Conservation (phyloP, 2,888 invertebrate species). For the Ditula angustiorana region DNA sequence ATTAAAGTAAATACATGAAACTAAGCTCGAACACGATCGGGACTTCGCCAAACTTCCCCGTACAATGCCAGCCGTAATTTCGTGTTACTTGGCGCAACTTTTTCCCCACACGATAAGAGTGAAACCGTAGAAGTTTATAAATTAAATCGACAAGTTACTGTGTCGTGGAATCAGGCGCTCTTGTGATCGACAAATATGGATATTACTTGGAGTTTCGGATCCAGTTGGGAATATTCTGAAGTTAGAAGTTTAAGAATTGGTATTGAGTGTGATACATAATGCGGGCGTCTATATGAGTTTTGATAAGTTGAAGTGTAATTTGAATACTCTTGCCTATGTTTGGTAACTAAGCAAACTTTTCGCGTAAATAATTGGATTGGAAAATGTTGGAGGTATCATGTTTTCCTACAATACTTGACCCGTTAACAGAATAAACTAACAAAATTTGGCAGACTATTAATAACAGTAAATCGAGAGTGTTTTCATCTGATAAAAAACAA, state of each 20-base stretch:
- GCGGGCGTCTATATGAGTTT: constrained; percentile 8
- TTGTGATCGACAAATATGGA: constrained; percentile 70
- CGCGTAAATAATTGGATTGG: not conserved
- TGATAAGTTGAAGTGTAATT: constrained; percentile 13
- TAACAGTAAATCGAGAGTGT: no score
- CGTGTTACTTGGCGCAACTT: constrained; percentile 37
- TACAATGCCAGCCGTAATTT: constrained; percentile 36
- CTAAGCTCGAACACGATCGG: constrained; percentile 32
- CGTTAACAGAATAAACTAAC: no score
- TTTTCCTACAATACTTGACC: no score
- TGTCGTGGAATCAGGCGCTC: constrained; percentile 70
- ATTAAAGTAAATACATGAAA: constrained; percentile 30
- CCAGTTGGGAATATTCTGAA: constrained; percentile 42
- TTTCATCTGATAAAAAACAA: no score
- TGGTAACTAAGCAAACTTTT: not conserved
- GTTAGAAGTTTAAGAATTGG: constrained; percentile 35
- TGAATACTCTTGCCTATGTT: not conserved
- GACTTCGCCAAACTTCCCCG: constrained; percentile 51
- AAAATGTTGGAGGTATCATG: not conserved
- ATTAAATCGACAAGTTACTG: constrained; percentile 80
- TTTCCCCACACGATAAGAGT: constrained; percentile 60
- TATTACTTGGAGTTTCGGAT: constrained; percentile 60
- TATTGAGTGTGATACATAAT: constrained; percentile 24
- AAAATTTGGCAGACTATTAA: no score
- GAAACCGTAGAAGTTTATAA: constrained; percentile 79